These are phyloP conservation scores for Dynastes grantii DNA, from an alignment of 2,888 invertebrate genomes.

Conservation along the genomic window DNA sequence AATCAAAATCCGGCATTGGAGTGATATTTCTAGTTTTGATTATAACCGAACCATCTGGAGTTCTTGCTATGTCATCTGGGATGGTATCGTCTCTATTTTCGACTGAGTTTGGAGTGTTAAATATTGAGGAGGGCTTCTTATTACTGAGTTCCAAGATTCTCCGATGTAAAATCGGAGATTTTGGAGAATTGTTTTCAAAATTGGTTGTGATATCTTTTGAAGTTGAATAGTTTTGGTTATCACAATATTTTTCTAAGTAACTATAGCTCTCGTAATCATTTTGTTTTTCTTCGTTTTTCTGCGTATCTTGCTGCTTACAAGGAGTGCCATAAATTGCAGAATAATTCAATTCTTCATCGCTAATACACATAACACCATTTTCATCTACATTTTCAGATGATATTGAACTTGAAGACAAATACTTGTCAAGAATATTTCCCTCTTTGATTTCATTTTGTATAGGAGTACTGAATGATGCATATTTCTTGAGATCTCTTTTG, in stretches of 20 bases:
- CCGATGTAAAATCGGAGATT: background rate
- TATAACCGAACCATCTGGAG: conserved; percentile 69
- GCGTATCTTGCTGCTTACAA: conserved; percentile 19
- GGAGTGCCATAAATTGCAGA: conserved; percentile 70
- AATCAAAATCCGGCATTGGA: conserved; percentile 75
- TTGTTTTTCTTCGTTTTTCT: background rate
- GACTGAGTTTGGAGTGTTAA: background rate
- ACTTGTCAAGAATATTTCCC: background rate
- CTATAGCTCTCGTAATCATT: conserved; percentile 4
- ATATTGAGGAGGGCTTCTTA: background rate
- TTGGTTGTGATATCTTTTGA: background rate
- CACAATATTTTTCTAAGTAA: conserved; percentile 36
- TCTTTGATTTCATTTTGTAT: background rate
- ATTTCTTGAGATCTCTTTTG: background rate
- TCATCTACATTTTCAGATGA: conserved; percentile 47
- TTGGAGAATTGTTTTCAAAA: background rate
- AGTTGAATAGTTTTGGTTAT: conserved; percentile 3
- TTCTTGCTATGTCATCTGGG: conserved; percentile 60
- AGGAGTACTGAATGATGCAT: conserved; percentile 21
- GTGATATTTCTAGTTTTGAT: conserved; percentile 75
- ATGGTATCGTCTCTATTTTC: background rate
- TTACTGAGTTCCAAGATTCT: conserved; percentile 14
- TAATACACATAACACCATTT: conserved; percentile 66
- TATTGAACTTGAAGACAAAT: conserved; percentile 15
- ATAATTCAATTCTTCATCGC: conserved; percentile 79